Conservation (phyloP, 92 coral and sea anemone genomes). For the Porites evermanni region DNA sequence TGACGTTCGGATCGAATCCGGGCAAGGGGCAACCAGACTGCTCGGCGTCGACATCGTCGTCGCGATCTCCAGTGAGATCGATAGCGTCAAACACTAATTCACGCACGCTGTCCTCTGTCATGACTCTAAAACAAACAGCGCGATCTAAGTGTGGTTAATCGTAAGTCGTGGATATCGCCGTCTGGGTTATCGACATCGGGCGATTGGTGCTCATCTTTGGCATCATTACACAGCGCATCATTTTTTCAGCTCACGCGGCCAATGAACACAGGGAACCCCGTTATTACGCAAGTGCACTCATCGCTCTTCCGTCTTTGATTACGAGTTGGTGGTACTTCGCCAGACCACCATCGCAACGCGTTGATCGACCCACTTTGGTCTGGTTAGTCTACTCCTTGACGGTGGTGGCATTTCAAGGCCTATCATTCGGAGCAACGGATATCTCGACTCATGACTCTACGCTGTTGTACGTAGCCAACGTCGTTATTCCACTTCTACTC, state of each 20-base stretch:
- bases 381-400: constrained; percentile 3
- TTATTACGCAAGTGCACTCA: constrained; percentile 5
- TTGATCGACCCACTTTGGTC: neutral
- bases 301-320: neutral
- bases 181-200: neutral
- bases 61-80: too few relatives aligned
- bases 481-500: neutral
- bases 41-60: too few relatives aligned
- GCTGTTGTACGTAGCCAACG: constrained; percentile 9
- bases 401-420: neutral
- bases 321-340: constrained; percentile 17
- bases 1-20: neutral
- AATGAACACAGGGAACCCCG: neutral
- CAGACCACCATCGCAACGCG: neutral
- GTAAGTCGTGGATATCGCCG: too few relatives aligned
- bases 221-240: constrained; percentile 2
- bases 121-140: neutral
- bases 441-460: neutral
- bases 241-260: constrained; percentile 7
- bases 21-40: neutral
- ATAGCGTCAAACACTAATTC: constrained; percentile 7
- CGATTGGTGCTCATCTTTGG: constrained; percentile 2
- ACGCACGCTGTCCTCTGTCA: neutral
- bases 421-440: neutral
- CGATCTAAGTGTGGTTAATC: neutral